Evolutionary conservation across 1,140 invertebrate genomes (phyloP), one percentile per base, ranked within the genome.

Genomic region (Mylabris phalerata): DNA sequence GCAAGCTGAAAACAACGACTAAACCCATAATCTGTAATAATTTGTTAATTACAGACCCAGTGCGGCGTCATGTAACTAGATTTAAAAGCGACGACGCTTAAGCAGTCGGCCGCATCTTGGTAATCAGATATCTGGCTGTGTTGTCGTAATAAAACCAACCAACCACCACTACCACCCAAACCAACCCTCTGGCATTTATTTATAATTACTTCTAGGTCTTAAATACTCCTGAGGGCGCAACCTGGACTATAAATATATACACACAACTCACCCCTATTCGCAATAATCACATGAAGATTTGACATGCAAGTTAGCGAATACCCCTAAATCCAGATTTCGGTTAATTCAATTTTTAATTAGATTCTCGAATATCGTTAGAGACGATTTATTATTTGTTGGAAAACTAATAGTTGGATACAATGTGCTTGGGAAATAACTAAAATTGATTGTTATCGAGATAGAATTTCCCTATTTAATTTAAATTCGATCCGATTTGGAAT

Each of bases 101-200:
- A 68, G 62, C 62, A 66, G 62, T 66, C 64, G 60, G 48, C 57
- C 59, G 63, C 63, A 59, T 61, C 60, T 64, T 64, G 48, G 67
- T 69, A 69, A 69, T 69, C 67, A 67, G 67, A 67, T 69, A 69
- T 69, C 59, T 63, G 60, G 60, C 60, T 69, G 65, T 7, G 19
- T 19, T 19, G 19, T 19, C 19, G 19, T 19, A 19, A 19, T 19
- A 19, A 19, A 19, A 19, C 32, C 32, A 5, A 4, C 32, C 32
- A n/a, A n/a, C n/a, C n/a, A n/a, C n/a, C n/a, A n/a, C n/a, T n/a
- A 32, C 7, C 32, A 32, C 7, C 4, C 1, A 2, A 1, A 19
- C 19, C 32, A 32, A 4, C 64, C 67, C 67, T 59, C 59, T 55
- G 63, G 67, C 67, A 69, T 64, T 69, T 67, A 66, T 69, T 69